These are phyloP conservation scores for Protonemura montana DNA, from an alignment of 2,888 invertebrate species.

Conservation along the genomic window DNA sequence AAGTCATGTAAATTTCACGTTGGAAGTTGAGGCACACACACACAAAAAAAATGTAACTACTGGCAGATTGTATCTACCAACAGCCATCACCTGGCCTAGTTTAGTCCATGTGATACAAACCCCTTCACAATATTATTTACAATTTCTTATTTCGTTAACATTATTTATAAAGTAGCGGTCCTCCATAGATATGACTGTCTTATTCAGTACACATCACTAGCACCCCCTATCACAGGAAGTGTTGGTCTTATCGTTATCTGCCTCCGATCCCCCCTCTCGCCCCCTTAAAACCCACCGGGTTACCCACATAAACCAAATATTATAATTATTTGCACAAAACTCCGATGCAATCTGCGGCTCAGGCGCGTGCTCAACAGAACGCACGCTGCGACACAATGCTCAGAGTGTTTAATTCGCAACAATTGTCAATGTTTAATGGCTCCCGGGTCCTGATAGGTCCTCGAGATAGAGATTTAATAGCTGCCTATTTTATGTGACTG, in stretches of 20 bases:
- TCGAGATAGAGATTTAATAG: not conserved
- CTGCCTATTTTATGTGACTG: slow-evolving; percentile 7
- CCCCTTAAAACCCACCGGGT: not conserved
- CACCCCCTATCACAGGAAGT: not conserved
- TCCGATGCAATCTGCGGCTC: not conserved
- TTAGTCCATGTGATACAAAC: not conserved
- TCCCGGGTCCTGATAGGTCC: not conserved
- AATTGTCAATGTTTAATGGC: not conserved
- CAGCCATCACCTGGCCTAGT: not conserved
- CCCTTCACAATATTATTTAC: slow-evolving; percentile 3
- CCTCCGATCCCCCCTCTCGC: not conserved
- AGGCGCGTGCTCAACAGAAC: not conserved
- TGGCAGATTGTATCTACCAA: not conserved
- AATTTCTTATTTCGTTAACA: not conserved
- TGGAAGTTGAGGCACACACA: too few species aligned
- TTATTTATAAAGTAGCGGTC: not conserved
- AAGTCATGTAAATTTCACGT: too few species aligned
- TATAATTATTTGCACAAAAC: not conserved
- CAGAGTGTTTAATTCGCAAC: not conserved
- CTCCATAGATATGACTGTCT: not conserved
- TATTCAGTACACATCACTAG: not conserved
- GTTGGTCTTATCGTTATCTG: not conserved
- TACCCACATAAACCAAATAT: not conserved
- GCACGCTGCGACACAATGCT: not conserved
- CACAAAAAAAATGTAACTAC: too few species aligned